Conservation (phyloP, 2,797 vertebrate genomes). For the Alauda arvensis region DNA sequence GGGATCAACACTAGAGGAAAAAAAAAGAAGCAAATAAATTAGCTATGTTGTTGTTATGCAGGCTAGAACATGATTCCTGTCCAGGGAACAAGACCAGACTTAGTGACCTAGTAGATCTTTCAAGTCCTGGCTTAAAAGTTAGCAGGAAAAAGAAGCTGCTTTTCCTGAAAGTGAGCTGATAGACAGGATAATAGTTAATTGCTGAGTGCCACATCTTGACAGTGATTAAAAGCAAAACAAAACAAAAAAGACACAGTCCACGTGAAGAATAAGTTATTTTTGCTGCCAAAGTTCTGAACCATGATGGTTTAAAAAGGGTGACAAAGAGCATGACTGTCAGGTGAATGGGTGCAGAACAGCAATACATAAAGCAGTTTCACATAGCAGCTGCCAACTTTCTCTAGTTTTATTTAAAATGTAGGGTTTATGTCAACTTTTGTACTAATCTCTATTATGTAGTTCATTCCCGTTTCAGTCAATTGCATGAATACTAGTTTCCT, state of each 20-base stretch:
- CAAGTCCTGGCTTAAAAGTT: neutral
- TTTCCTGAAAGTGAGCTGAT: neutral
- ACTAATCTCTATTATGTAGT: neutral
- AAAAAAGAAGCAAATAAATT: neutral
- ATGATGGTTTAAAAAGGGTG: neutral
- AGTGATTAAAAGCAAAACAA: neutral
- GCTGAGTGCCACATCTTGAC: neutral
- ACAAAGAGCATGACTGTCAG: neutral
- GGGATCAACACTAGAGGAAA: neutral
- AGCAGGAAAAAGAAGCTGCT: neutral
- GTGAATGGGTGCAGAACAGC: neutral
- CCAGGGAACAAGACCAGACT: neutral
- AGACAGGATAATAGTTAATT: neutral
- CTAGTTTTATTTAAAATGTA: conserved; percentile 1
- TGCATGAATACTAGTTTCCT: conserved; percentile 22
- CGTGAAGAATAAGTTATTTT: neutral
- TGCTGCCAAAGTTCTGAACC: neutral
- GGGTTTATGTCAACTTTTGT: neutral
- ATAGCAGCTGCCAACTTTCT: neutral
- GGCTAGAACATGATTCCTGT: neutral
- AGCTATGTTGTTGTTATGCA: neutral
- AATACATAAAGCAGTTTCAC: neutral
- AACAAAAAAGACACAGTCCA: neutral
- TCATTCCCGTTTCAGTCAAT: neutral
- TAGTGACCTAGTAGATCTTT: neutral